Percentiles rank a stretch among this genome's conserved stretches.
phyloP scores from a whole-genome alignment of 2,797 vertebrate species.

The Nyctalus aviator region DNA sequence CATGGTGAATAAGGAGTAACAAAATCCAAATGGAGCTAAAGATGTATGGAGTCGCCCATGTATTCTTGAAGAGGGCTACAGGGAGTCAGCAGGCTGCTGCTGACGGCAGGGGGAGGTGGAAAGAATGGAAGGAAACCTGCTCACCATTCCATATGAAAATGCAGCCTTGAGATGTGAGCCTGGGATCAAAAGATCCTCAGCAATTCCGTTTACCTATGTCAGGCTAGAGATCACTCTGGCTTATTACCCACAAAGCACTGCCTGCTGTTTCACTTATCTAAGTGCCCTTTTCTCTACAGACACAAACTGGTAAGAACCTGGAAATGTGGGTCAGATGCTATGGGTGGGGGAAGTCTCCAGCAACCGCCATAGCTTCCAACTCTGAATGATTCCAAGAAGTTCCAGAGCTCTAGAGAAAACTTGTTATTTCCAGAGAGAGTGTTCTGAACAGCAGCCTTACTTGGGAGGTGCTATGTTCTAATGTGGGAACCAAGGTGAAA shows the following conservation, averaged over 20 bases:
- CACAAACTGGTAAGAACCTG: conserved; percentile 9
- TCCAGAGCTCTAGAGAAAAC: background rate
- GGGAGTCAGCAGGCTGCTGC: background rate
- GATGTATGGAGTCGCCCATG: background rate
- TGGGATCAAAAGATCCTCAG: background rate
- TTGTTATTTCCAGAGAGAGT: background rate
- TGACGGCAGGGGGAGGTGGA: background rate
- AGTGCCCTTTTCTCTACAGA: conserved; percentile 23
- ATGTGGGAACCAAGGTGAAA: background rate
- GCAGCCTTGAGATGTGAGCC: background rate
- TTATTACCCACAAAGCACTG: background rate
- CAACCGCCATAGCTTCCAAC: background rate
- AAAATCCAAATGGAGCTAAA: background rate
- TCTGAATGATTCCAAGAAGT: background rate
- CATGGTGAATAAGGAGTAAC: background rate
- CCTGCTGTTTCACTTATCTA: background rate
- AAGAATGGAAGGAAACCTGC: background rate
- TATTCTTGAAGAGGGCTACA: background rate
- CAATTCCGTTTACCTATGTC: background rate
- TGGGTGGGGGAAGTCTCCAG: background rate
- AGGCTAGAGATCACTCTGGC: background rate
- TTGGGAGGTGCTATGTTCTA: background rate
- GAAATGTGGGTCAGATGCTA: conserved; percentile 30
- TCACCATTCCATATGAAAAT: background rate
- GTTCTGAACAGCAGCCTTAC: background rate